These are phyloP conservation scores for Orchesella flavescens DNA, from an alignment of 2,888 invertebrate genomes.

Conservation along the genomic window DNA sequence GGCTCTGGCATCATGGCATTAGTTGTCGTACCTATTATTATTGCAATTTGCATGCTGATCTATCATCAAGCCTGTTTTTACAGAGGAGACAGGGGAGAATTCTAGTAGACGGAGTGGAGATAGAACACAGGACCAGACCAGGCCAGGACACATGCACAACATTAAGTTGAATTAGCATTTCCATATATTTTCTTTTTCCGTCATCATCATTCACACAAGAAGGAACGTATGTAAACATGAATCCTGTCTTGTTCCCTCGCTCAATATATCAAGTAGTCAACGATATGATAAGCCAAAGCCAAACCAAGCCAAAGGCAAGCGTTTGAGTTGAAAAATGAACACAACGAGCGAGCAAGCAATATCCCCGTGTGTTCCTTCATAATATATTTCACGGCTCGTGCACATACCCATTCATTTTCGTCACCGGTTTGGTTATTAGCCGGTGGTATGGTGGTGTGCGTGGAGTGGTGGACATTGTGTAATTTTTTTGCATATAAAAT, in stretches of 20 bases:
- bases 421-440: conserved; percentile 2
- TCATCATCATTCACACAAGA: conserved; percentile 40
- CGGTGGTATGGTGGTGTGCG: not conserved
- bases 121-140: not conserved
- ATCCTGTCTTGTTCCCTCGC: conserved; percentile 43
- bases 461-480: not conserved
- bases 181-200: conserved; percentile 40
- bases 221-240: conserved; percentile 45
- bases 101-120: not conserved
- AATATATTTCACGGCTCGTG: conserved; percentile 60
- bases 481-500: not conserved
- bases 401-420: conserved; percentile 33
- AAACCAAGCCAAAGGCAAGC: too few species aligned
- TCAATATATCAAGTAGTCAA: too few species aligned
- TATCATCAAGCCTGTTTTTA: conserved; percentile 55
- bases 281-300: too few species aligned
- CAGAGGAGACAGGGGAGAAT: not conserved
- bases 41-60: conserved; percentile 42
- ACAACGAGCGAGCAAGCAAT: conserved; percentile 13
- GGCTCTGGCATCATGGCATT: not conserved
- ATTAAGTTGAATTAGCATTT: conserved; percentile 46
- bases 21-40: conserved; percentile 11
- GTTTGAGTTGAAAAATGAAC: conserved; percentile 19
- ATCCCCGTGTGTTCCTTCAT: not conserved
- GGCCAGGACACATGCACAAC: not conserved